These are phyloP conservation scores for Philopotamus ludificatus DNA, from an alignment of 1,140 invertebrate species.

Conservation along the genomic window DNA sequence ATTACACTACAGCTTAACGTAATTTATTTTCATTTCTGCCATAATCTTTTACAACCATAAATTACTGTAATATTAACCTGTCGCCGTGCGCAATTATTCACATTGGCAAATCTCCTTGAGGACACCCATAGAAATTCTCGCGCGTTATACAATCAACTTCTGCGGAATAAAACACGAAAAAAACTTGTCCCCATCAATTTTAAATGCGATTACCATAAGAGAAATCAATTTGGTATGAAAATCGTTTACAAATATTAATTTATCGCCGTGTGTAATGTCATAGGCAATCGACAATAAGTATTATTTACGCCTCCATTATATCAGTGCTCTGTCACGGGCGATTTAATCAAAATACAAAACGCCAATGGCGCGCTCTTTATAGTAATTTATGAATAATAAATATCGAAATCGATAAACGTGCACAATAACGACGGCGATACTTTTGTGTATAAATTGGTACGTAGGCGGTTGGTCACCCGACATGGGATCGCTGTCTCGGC, in stretches of 20 bases:
- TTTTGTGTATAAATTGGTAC: no score
- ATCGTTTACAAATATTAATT: slow-evolving; percentile 12
- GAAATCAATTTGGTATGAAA: slow-evolving; percentile 15
- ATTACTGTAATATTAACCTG: not conserved
- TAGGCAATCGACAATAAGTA: slow-evolving; percentile 8
- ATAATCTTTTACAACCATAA: not conserved
- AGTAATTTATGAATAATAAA: not conserved
- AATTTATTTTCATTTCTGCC: not conserved
- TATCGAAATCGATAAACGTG: no score
- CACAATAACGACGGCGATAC: no score
- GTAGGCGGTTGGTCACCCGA: no score
- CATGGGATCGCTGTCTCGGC: no score
- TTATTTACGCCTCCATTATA: slow-evolving; percentile 13
- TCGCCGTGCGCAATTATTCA: not conserved
- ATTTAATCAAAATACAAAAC: slow-evolving; percentile 14
- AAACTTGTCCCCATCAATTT: slow-evolving; percentile 4
- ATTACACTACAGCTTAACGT: no score
- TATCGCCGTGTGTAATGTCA: not conserved
- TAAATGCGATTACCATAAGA: slow-evolving; percentile 11
- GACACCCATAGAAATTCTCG: not conserved
- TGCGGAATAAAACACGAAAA: not conserved
- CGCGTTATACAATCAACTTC: not conserved
- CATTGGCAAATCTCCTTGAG: not conserved
- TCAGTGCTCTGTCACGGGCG: slow-evolving; percentile 3
- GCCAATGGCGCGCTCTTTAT: not conserved